A percentile compares a stretch with the other conserved stretches of the same genome.
phyloP scores from a whole-genome alignment of 2,113 vertebrate genomes.

The Ardeotis arabs region DNA sequence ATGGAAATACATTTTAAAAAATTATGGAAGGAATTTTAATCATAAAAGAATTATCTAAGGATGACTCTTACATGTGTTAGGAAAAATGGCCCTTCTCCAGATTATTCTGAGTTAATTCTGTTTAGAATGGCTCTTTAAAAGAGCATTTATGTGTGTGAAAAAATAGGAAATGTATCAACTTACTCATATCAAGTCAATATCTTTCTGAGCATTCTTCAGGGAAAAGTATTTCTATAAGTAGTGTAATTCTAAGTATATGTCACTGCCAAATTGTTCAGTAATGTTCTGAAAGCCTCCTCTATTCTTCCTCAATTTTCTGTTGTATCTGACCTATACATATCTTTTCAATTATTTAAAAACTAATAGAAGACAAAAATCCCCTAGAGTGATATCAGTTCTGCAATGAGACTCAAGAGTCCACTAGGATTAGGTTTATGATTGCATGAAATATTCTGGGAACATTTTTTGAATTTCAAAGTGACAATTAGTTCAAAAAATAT shows the following conservation, averaged over 20 bases:
- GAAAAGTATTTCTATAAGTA: not conserved
- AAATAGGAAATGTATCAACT: not conserved
- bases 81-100: not conserved
- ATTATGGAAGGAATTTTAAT: not conserved
- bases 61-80: not conserved
- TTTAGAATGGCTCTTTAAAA: not conserved
- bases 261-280: not conserved
- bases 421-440: not conserved
- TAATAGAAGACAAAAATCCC: not conserved
- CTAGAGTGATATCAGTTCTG: not conserved
- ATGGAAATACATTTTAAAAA: not conserved
- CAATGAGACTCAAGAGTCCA: not conserved
- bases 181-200: not conserved
- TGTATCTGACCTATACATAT: not conserved
- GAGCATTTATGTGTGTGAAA: not conserved
- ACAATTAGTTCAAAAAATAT: not conserved
- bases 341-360: not conserved
- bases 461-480: not conserved
- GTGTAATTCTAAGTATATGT: not conserved
- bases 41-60: not conserved
- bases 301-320: not conserved
- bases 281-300: not conserved
- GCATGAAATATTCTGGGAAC: not conserved
- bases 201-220: not conserved
- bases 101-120: not conserved